Evolutionary conservation across 2,797 vertebrate species (phyloP), one percentile per base, ranked within the genome.

Genomic region (Miichthys miiuy): DNA sequence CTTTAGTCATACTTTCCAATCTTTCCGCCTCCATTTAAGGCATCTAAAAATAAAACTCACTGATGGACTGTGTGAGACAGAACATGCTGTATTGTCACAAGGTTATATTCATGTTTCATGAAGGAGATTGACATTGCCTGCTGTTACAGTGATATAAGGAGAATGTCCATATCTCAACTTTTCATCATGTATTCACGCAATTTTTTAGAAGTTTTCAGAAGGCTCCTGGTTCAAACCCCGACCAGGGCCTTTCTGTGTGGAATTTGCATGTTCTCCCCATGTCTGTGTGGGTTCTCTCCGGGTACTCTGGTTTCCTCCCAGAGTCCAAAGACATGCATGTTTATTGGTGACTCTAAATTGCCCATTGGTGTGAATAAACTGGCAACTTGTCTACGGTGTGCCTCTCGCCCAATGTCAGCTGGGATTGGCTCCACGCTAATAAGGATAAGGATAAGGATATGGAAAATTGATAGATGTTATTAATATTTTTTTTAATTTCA

Each of bases 41-140:
- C 18, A 2, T 25, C 88, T 79, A 67, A 89, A 92, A 92, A 90
- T 87, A 91, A 83, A 77, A 38, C n/a, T 5, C n/a, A n/a, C 56
- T 81, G 73, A 87, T 86, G 83, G 75, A 71, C 18, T 27, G 1
- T 25, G 38, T 61, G 38, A 58, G 34, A 73, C 61, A 70, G 62
- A 50, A 10, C 14, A 68, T 1, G 7, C 41, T 27, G 2, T 70
- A 17, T 51, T n/a, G 74, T 72, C 25, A 50, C 64, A 52, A 25
- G 51, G 30, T 83, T 18, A 27, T 48, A 34, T 66, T 68, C 51
- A 55, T 13, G 38, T 72, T 69, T 21, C n/a, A 47, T 62, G 25
- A 62, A 0, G 42, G 41, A 56, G 42, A 27, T 52, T 17, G 3
- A 44, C 27, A 0, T 8, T 9, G n/a, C 55, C 17, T 30, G 17